Evolutionary conservation across 2,888 invertebrate genomes (phyloP).

Genomic region (Helobdella robusta): DNA sequence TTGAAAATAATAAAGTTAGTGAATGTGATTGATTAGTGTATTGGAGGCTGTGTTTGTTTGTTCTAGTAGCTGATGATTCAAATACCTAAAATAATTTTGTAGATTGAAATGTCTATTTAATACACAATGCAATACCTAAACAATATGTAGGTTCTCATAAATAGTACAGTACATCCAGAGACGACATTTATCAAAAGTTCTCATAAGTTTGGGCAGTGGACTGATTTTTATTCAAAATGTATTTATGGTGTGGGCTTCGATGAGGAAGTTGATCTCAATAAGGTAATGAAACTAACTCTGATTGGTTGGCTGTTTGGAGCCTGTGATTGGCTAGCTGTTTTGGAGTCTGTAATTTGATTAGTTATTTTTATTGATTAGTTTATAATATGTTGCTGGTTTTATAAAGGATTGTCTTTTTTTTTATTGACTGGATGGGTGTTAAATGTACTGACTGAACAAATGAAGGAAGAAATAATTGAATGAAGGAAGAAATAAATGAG

Average conservation of each 20-base stretch:
- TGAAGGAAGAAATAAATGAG: too few species aligned
- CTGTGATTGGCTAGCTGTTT: too few species aligned
- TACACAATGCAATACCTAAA: not conserved
- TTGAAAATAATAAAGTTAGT: slow-evolving; percentile 60
- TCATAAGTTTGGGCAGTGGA: slow-evolving; percentile 36
- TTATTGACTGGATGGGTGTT: too few species aligned
- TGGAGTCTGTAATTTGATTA: too few species aligned
- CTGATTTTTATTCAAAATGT: slow-evolving; percentile 35
- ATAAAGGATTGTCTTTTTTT: too few species aligned
- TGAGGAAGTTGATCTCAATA: slow-evolving; percentile 74
- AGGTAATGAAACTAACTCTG: slow-evolving; percentile 95
- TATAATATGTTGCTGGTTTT: slow-evolving; percentile 56
- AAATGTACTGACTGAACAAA: too few species aligned
- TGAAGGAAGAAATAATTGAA: too few species aligned
- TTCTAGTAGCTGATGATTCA: not conserved
- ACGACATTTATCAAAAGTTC: slow-evolving; percentile 66
- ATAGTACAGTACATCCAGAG: slow-evolving; percentile 90
- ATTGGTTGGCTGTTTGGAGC: slow-evolving; percentile 95
- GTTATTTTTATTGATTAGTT: too few species aligned
- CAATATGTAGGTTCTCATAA: slow-evolving; percentile 72
- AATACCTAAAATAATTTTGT: not conserved
- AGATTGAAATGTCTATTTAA: not conserved
- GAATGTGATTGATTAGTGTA: not conserved
- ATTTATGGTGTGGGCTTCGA: slow-evolving; percentile 45
- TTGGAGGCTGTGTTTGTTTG: not conserved